Evolutionary conservation across 2,113 vertebrate species (phyloP).

Genomic region (Notothenia coriiceps): DNA sequence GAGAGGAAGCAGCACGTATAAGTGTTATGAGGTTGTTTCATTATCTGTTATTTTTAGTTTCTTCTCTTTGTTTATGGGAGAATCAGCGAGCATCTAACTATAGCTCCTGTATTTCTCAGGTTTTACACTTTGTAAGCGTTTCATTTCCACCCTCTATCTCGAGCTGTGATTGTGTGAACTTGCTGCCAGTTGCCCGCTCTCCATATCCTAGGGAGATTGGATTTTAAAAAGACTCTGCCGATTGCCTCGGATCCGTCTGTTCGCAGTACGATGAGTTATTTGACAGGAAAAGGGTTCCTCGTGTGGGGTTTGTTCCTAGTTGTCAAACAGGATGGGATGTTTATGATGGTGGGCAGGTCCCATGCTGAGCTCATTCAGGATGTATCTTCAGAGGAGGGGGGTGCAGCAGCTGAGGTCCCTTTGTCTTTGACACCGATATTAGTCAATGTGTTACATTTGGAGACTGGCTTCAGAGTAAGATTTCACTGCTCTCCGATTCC

Average conservation of each 20-base stretch:
- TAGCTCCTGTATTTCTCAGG: conserved; percentile 35
- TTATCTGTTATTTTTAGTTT: conserved; percentile 22
- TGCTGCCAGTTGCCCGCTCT: conserved; percentile 38
- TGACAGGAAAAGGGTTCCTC: conserved; percentile 14
- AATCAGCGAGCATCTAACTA: neutral
- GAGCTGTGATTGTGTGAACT: conserved; percentile 48
- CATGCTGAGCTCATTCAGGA: conserved; percentile 45
- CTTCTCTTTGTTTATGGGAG: neutral
- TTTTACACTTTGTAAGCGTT: conserved; percentile 20
- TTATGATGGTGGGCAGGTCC: conserved; percentile 40
- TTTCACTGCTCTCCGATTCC: conserved; percentile 35
- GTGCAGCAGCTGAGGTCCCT: conserved; percentile 2
- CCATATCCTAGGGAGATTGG: conserved; percentile 9
- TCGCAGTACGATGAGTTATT: conserved; percentile 6
- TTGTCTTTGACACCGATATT: conserved; percentile 23
- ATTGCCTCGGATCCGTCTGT: conserved; percentile 37
- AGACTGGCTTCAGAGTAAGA: conserved; percentile 22
- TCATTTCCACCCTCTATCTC: conserved; percentile 51
- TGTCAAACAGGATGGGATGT: conserved; percentile 14
- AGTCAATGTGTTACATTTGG: conserved; percentile 24
- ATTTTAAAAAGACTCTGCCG: conserved; percentile 31
- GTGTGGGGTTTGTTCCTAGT: neutral
- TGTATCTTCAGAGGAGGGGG: neutral
- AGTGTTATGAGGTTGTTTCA: conserved; percentile 23
- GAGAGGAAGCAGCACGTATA: neutral